phyloP scores from a whole-genome alignment of 1,140 invertebrate genomes.

The Gonioctena quinquepunctata region DNA sequence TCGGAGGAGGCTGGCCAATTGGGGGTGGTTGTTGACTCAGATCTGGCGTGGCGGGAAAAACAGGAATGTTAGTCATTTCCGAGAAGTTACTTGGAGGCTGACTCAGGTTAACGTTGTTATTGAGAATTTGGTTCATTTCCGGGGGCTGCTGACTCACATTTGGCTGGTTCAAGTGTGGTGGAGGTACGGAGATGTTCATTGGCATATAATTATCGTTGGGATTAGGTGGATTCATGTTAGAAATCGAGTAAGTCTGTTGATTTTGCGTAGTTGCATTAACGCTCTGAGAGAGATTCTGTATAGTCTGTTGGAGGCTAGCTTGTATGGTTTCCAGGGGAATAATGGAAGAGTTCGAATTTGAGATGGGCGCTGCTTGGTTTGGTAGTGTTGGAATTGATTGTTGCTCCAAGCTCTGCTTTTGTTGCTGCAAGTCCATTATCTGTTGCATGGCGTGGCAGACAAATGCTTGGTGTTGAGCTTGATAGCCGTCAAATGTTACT shows the following conservation, averaged over 20 bases:
- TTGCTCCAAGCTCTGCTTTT: slow-evolving; percentile 75
- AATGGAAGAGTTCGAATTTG: slow-evolving; percentile 41
- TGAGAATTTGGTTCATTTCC: neutral
- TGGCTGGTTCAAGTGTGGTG: slow-evolving; percentile 2
- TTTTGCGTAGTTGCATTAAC: slow-evolving; percentile 14
- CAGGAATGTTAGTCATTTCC: neutral
- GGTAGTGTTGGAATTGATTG: slow-evolving; percentile 58
- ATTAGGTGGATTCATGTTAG: slow-evolving; percentile 19
- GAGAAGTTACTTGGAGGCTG: slow-evolving; percentile 2
- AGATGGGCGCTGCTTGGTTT: slow-evolving; percentile 49
- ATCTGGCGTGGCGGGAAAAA: slow-evolving; percentile 22
- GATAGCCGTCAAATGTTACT: slow-evolving; percentile 64
- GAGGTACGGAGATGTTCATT: slow-evolving; percentile 26
- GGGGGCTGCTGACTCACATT: slow-evolving; percentile 16
- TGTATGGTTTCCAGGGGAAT: slow-evolving; percentile 45
- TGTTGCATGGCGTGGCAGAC: slow-evolving; percentile 87
- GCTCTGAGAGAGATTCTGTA: slow-evolving; percentile 38
- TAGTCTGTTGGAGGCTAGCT: slow-evolving; percentile 44
- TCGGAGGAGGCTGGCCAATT: slow-evolving; percentile 23
- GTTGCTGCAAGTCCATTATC: slow-evolving; percentile 81
- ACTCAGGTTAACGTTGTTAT: neutral
- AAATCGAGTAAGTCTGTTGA: slow-evolving; percentile 8
- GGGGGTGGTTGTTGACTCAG: slow-evolving; percentile 32
- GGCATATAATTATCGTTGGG: slow-evolving; percentile 1
- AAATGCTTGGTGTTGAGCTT: slow-evolving; percentile 94